Base-by-base conservation (phyloP, 2,888 invertebrate genomes). In the Neoitamus cyanurus region DNA sequence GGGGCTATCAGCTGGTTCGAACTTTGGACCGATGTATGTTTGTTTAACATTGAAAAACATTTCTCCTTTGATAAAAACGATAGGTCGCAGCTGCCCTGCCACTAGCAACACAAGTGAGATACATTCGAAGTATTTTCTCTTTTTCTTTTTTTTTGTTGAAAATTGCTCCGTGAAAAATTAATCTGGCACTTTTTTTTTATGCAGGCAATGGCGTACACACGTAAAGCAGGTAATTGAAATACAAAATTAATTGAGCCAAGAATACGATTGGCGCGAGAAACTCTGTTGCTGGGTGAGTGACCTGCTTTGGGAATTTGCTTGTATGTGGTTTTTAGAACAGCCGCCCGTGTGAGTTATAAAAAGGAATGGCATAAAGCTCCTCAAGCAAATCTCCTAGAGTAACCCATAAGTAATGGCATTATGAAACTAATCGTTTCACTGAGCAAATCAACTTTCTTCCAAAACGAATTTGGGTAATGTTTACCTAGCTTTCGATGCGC, bases 211-310 rank as follows among this genome's bases (percentile, higher is more conserved):
- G 25, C 75, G 28, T 30, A 75, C n/a, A 34, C 28, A 75, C 4
- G 1, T 37, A 75, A 42, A 28, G 42, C 46, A 75, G 75, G 42
- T 75, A 42, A 75, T 42, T 36, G 36, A 37, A 75, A 25, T 28
- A 42, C 42, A 42, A 42, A 37, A 75, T 46, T 42, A 75, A 75
- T 75, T 42, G 36, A 75, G 28, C 25, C 28, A 75, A 75, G 28
- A 42, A 25, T 75, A 13, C 42, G 75, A 75, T 75, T 25, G 42
- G 42, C 20, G 31, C 36, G 15, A n/a, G 37, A 30, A 31, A n/a
- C 70, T 11, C 75, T 75, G 75, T 75, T 75, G 42, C 75, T 75
- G 42, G 75, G 75, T 75, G 75, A 75, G 42, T 75, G 75, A 75
- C 75, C 75, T 75, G 75, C 13, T 42, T 75, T 28, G 36, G 30